These are phyloP conservation scores for Cheilosia vernalis DNA, from an alignment of 2,888 invertebrate species.

Conservation along the genomic window DNA sequence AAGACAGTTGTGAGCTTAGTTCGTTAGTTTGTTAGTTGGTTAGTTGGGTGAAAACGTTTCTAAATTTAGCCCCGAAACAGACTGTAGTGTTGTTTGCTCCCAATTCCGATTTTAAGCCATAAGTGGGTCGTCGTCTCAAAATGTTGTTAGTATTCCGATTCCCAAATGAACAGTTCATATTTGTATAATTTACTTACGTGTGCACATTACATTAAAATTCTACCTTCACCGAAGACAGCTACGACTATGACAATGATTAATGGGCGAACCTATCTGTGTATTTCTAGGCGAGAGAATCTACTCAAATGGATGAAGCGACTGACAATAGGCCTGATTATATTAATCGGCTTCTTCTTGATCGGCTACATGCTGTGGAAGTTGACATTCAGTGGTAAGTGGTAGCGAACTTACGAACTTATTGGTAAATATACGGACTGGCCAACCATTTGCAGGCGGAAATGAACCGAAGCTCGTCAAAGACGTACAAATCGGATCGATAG, in stretches of 20 bases:
- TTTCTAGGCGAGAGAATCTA: constrained; percentile 80
- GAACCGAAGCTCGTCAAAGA: constrained; percentile 64
- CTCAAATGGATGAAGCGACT: constrained; percentile 82
- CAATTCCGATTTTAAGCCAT: background rate
- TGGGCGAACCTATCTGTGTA: constrained; percentile 32
- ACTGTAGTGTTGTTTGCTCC: background rate
- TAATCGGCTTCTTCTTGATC: constrained; percentile 81
- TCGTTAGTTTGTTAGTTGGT: constrained; percentile 6
- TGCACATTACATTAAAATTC: constrained; percentile 1
- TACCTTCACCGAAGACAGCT: background rate
- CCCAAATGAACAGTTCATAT: constrained; percentile 25
- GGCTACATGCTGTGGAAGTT: constrained; percentile 81
- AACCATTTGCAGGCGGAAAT: constrained; percentile 57
- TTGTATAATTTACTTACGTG: constrained; percentile 28
- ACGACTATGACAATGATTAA: constrained; percentile 7
- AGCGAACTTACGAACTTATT: constrained; percentile 8
- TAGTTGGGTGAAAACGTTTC: background rate
- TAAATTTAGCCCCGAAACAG: background rate
- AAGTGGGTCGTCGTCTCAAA: constrained; percentile 2
- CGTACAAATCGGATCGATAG: constrained; percentile 41
- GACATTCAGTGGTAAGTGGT: constrained; percentile 81
- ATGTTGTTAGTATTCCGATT: constrained; percentile 61
- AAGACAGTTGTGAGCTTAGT: constrained; percentile 15
- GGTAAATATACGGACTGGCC: constrained; percentile 19
- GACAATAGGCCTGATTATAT: constrained; percentile 81